A percentile compares a stretch with the other conserved stretches of the same genome.
These are phyloP conservation scores for Rhinoraja longicauda DNA, from an alignment of 2,797 vertebrate genomes.

Conservation along the genomic window DNA sequence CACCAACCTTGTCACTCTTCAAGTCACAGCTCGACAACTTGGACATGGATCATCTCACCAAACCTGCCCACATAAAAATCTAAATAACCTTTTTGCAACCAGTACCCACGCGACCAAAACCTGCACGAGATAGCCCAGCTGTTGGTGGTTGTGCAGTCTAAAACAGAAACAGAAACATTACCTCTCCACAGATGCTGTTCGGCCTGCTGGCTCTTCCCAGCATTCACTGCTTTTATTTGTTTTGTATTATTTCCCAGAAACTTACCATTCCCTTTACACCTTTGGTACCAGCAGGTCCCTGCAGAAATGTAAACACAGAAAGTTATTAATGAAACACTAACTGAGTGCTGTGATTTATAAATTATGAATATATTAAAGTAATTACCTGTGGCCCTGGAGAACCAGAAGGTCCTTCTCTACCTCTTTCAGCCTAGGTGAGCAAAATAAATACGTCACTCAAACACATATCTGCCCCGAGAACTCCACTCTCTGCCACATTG, in stretches of 20 bases:
- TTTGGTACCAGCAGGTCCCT: conserved; percentile 65
- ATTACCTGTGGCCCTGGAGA: conserved; percentile 56
- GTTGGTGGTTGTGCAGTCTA: too few species aligned
- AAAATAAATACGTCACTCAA: neutral
- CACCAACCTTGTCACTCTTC: too few species aligned
- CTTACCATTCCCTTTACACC: conserved; percentile 74
- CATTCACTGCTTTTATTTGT: neutral
- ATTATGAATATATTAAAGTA: conserved; percentile 44
- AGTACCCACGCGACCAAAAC: too few species aligned
- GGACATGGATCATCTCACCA: too few species aligned
- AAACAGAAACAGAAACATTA: too few species aligned
- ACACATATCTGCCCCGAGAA: neutral
- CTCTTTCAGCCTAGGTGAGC: conserved; percentile 57
- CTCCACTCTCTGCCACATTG: neutral
- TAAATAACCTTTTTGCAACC: too few species aligned
- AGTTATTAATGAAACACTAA: conserved; percentile 40
- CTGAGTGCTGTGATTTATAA: conserved; percentile 34
- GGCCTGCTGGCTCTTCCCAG: too few species aligned
- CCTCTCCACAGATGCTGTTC: too few species aligned
- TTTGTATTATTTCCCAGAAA: conserved; percentile 40
- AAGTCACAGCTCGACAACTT: too few species aligned
- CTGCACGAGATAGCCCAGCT: too few species aligned
- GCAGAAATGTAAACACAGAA: conserved; percentile 46
- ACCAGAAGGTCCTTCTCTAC: conserved; percentile 58
- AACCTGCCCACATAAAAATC: too few species aligned